A percentile compares a stretch with the other conserved stretches of the same genome.
phyloP scores from a whole-genome alignment of 2,888 invertebrate genomes.

The Pachymerium ferrugineum region DNA sequence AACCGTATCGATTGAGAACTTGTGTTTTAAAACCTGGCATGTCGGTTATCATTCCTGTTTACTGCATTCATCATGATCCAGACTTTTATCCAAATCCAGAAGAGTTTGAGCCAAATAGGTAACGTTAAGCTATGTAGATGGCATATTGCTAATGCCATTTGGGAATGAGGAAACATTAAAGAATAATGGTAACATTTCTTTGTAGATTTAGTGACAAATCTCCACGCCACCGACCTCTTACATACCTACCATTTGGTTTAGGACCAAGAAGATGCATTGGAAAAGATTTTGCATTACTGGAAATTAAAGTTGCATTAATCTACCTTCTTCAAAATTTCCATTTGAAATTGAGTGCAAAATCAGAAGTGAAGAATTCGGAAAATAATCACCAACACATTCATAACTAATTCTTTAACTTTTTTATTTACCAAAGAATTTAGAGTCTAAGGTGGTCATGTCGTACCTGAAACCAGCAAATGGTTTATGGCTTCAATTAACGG shows the following conservation, averaged over 20 bases:
- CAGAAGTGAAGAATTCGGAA: background rate
- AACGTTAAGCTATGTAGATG: background rate
- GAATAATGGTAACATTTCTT: background rate
- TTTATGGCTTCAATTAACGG: background rate
- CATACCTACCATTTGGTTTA: conserved; percentile 11
- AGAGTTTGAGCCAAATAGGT: background rate
- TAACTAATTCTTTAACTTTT: background rate
- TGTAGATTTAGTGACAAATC: background rate
- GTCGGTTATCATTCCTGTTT: conserved; percentile 17
- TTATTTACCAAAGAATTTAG: no score
- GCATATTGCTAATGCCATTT: background rate
- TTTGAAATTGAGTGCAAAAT: background rate
- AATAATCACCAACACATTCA: background rate
- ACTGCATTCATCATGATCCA: conserved; percentile 27
- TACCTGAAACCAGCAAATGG: background rate
- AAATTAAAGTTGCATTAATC: background rate
- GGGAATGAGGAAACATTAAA: background rate
- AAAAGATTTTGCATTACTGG: conserved; percentile 2
- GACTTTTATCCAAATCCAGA: conserved; percentile 27
- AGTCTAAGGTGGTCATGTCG: background rate
- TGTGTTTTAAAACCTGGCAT: conserved; percentile 1
- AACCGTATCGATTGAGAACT: background rate
- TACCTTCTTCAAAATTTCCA: background rate
- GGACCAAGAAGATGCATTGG: conserved; percentile 13
- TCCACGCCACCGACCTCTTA: background rate